Percentiles rank a stretch among this genome's conserved stretches.
Evolutionary conservation across 1,140 invertebrate species (phyloP).

Genomic region (Drosophila rhopaloa): DNA sequence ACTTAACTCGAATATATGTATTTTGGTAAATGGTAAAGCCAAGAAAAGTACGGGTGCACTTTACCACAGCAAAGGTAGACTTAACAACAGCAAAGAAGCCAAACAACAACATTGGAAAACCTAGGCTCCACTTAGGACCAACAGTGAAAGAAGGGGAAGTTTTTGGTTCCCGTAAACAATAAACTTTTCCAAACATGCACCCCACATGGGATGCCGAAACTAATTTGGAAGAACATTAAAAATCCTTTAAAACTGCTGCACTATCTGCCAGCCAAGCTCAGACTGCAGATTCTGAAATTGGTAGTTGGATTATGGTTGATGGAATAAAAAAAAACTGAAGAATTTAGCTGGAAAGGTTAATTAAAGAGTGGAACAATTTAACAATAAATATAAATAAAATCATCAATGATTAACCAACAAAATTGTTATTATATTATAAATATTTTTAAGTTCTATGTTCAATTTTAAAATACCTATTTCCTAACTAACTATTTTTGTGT

Average conservation of each 20-base stretch:
- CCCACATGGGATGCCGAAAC: constrained; percentile 54
- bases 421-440: no score
- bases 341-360: no score
- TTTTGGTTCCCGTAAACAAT: constrained; percentile 40
- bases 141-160: background rate
- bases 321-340: background rate
- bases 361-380: no score
- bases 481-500: no score
- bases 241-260: constrained; percentile 63
- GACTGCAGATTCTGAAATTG: background rate
- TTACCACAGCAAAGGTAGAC: constrained; percentile 24
- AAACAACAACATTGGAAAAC: constrained; percentile 16
- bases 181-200: constrained; percentile 57
- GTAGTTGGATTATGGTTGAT: background rate
- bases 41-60: constrained; percentile 10
- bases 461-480: no score
- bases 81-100: constrained; percentile 24
- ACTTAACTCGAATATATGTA: no score
- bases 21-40: background rate
- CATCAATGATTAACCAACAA: no score
- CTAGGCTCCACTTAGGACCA: background rate
- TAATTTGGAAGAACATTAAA: constrained; percentile 78
- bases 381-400: no score
- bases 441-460: no score
- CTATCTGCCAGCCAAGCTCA: background rate